Evolutionary conservation across 2,797 vertebrate species (phyloP).

Genomic region (Catostomus latipinnis): DNA sequence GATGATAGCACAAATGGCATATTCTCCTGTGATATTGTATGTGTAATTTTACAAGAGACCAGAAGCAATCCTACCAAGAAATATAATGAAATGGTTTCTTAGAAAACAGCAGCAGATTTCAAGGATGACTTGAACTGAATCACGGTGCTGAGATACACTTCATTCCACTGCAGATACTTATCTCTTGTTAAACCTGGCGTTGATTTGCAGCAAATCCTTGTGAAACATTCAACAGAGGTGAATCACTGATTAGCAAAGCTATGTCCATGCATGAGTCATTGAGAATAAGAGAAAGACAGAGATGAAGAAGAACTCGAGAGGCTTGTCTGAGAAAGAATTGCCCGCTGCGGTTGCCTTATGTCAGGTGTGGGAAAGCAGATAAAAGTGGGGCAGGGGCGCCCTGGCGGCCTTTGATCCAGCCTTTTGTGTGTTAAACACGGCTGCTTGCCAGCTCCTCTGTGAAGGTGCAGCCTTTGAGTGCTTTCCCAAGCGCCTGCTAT

Average conservation of each 20-base stretch:
- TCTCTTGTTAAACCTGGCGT: constrained; percentile 57
- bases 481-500: constrained; percentile 53
- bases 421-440: constrained; percentile 82
- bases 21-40: too few species aligned
- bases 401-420: constrained; percentile 80
- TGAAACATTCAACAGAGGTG: constrained; percentile 70
- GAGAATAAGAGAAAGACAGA: constrained; percentile 8
- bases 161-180: constrained; percentile 2
- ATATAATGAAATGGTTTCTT: constrained; percentile 8
- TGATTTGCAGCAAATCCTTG: constrained; percentile 60
- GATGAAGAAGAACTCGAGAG: constrained; percentile 11
- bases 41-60: too few species aligned
- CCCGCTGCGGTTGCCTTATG: constrained; percentile 76
- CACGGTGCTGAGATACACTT: neutral
- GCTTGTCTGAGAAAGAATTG: constrained; percentile 50
- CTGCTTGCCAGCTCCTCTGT: constrained; percentile 74
- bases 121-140: constrained; percentile 7
- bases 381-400: constrained; percentile 79
- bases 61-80: neutral
- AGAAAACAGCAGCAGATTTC: constrained; percentile 24
- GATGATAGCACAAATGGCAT: too few species aligned
- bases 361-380: constrained; percentile 82
- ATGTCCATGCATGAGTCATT: constrained; percentile 15
- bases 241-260: constrained; percentile 59
- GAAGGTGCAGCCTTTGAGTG: constrained; percentile 73